A percentile compares a stretch with the other conserved stretches of the same genome.
Conservation (phyloP, 2,797 vertebrate genomes). For the Gadopsis marmoratus region DNA sequence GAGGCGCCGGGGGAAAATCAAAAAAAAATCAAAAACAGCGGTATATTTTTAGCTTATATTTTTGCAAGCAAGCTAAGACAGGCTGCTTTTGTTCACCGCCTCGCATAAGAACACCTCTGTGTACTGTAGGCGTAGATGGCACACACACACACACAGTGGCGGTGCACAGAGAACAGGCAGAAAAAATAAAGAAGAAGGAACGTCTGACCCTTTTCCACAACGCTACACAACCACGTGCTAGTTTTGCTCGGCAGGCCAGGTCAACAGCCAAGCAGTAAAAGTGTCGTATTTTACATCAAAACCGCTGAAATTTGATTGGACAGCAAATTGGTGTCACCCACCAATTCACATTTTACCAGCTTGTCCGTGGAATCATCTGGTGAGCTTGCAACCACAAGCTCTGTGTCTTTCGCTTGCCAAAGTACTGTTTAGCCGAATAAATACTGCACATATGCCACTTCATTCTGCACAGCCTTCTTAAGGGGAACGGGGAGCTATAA, state of each 20-base stretch:
- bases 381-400: neutral
- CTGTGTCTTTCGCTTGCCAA: neutral
- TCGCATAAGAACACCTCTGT: constrained; percentile 27
- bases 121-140: constrained; percentile 8
- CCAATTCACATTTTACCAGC: constrained; percentile 1
- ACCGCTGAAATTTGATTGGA: neutral
- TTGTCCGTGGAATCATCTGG: neutral
- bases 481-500: neutral
- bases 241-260: neutral
- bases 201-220: neutral
- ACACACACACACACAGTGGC: constrained; percentile 8
- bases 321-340: neutral
- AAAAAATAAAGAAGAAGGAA: neutral
- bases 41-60: constrained; percentile 40
- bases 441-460: neutral
- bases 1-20: neutral
- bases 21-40: constrained; percentile 1
- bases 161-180: neutral
- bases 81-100: constrained; percentile 27
- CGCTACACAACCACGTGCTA: neutral
- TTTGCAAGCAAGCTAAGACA: constrained; percentile 24
- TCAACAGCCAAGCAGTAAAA: neutral
- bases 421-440: neutral
- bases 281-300: neutral
- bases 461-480: neutral